Percentiles rank a stretch among this genome's conserved stretches.
phyloP scores from a whole-genome alignment of 2,113 vertebrate species.

The Macrotus californicus region DNA sequence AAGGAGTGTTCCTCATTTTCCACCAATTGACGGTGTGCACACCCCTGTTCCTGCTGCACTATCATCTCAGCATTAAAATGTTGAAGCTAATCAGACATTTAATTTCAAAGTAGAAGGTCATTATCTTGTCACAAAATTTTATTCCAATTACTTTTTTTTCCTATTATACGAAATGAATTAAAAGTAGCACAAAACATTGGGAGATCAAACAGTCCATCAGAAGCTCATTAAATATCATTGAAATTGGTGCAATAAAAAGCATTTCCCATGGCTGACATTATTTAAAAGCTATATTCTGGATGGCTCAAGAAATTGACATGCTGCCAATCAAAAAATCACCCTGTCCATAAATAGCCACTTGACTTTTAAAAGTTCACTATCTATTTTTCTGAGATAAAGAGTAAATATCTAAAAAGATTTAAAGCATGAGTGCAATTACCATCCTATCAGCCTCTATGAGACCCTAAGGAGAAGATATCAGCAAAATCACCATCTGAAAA shows the following conservation, averaged over 20 bases:
- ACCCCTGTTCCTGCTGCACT: constrained; percentile 18
- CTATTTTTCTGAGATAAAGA: constrained; percentile 45
- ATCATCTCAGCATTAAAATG: constrained; percentile 60
- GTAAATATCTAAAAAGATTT: constrained; percentile 33
- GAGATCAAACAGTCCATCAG: constrained; percentile 76
- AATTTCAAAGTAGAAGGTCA: constrained; percentile 68
- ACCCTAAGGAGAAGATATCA: not conserved
- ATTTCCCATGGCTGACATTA: constrained; percentile 74
- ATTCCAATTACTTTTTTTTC: constrained; percentile 71
- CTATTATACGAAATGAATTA: constrained; percentile 68
- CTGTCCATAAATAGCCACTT: constrained; percentile 44
- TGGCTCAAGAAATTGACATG: constrained; percentile 69
- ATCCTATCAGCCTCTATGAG: not conserved
- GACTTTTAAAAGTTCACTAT: constrained; percentile 59
- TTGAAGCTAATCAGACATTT: constrained; percentile 68
- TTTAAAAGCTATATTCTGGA: constrained; percentile 73
- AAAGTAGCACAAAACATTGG: constrained; percentile 71
- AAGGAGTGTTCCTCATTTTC: constrained; percentile 27
- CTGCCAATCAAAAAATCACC: constrained; percentile 70
- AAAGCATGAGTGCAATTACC: constrained; percentile 8
- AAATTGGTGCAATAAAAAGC: constrained; percentile 79
- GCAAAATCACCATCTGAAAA: constrained; percentile 22
- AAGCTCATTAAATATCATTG: constrained; percentile 77
- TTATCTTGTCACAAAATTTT: constrained; percentile 73
- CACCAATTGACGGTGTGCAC: not conserved